These are phyloP conservation scores for Serinus canaria DNA, from an alignment of 2,113 vertebrate genomes.

Conservation along the genomic window DNA sequence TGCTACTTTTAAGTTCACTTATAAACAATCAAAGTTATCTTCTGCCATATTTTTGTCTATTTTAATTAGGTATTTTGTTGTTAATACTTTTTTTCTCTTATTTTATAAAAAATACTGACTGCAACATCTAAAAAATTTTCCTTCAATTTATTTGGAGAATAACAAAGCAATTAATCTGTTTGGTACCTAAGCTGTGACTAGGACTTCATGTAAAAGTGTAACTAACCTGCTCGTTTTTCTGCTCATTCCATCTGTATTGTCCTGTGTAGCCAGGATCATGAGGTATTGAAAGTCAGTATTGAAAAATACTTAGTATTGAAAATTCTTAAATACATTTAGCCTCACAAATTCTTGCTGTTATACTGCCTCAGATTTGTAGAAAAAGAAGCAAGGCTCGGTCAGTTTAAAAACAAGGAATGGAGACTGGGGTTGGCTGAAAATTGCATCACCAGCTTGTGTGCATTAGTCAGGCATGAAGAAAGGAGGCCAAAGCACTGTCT, in stretches of 20 bases:
- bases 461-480: not conserved
- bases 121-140: not conserved
- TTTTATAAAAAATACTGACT: not conserved
- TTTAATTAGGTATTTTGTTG: not conserved
- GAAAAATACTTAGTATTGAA: not conserved
- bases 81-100: not conserved
- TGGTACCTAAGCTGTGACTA: not conserved
- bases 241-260: not conserved
- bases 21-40: not conserved
- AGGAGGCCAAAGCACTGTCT: not conserved
- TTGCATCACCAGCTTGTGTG: not conserved
- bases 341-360: not conserved
- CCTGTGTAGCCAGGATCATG: not conserved
- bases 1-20: not conserved
- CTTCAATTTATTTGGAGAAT: not conserved
- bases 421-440: not conserved
- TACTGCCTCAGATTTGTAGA: not conserved
- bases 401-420: not conserved
- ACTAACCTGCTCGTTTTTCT: not conserved
- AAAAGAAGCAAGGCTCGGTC: not conserved
- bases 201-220: not conserved
- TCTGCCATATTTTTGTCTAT: not conserved
- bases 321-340: not conserved
- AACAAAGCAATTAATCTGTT: not conserved
- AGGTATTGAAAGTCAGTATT: not conserved